phyloP scores from a whole-genome alignment of 2,113 vertebrate species.

The Oreochromis aureus region DNA sequence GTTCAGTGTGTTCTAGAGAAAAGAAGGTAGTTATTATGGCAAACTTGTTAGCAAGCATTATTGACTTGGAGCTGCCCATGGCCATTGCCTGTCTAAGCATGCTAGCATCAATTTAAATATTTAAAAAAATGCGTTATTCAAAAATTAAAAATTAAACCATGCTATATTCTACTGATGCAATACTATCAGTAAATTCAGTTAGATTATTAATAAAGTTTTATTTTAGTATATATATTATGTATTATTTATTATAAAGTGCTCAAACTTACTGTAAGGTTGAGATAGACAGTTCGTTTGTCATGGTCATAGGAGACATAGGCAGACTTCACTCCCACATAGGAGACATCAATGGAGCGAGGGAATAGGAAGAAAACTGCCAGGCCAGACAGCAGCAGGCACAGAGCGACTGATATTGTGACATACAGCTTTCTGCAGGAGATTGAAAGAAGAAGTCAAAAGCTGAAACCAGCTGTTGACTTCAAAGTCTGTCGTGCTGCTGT shows the following conservation, averaged over 20 bases:
- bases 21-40: not conserved
- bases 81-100: not conserved
- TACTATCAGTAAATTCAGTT: not conserved
- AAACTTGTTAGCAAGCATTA: not conserved
- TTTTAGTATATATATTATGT: not conserved
- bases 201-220: accelerated
- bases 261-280: slow-evolving; percentile 90
- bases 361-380: slow-evolving; percentile 96
- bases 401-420: slow-evolving; percentile 85
- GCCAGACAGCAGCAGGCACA: slow-evolving; percentile 89
- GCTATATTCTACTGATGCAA: accelerated
- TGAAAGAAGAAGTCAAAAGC: slow-evolving; percentile 13
- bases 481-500: not conserved
- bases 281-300: slow-evolving; percentile 80
- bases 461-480: not conserved
- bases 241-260: not conserved
- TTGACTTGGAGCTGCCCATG: accelerated
- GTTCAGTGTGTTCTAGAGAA: slow-evolving; percentile 84
- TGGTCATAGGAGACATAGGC: slow-evolving; percentile 86
- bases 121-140: accelerated
- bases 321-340: slow-evolving; percentile 91
- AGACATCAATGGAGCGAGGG: slow-evolving; percentile 90
- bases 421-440: slow-evolving; percentile 84
- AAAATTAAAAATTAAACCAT: not conserved
- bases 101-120: not conserved